Evolutionary conservation across 2,888 invertebrate genomes (phyloP).

Genomic region (Acanthacorydalis orientalis): DNA sequence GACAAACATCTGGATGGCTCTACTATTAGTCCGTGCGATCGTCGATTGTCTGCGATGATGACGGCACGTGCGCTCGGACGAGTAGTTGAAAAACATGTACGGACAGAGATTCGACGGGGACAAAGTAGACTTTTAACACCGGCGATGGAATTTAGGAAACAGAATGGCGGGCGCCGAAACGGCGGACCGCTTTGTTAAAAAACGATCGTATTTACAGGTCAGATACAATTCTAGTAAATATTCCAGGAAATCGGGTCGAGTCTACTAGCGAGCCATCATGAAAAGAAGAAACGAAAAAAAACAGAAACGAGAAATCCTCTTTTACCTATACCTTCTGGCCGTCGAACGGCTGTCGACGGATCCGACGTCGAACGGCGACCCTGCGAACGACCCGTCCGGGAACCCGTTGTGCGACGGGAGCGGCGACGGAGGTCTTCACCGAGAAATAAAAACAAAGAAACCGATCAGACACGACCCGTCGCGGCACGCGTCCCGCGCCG

Average conservation of each 20-base stretch:
- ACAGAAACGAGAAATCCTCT: background rate
- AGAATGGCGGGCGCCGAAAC: background rate
- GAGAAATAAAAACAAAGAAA: constrained; percentile 2
- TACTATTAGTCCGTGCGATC: too few species aligned
- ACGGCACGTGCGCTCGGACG: too few species aligned
- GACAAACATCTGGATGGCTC: background rate
- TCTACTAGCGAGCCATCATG: too few species aligned
- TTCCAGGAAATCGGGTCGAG: too few species aligned
- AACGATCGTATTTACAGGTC: too few species aligned
- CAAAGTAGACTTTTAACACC: background rate
- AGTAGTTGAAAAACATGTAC: background rate
- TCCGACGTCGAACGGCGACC: constrained; percentile 56
- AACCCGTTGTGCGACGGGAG: constrained; percentile 88
- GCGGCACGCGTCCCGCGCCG: background rate
- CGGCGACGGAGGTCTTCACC: constrained; percentile 71
- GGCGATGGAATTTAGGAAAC: background rate
- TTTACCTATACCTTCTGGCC: constrained; percentile 28
- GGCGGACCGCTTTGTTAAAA: background rate
- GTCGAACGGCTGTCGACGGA: constrained; percentile 55
- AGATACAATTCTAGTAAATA: too few species aligned
- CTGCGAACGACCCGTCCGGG: constrained; percentile 44
- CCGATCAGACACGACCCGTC: constrained; percentile 1
- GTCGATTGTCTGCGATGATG: too few species aligned
- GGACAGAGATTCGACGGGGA: background rate
- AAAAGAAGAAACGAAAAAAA: too few species aligned